Evolutionary conservation across 2,113 vertebrate genomes (phyloP), one percentile per base, ranked within the genome.

Genomic region (Microcebus jonahi): DNA sequence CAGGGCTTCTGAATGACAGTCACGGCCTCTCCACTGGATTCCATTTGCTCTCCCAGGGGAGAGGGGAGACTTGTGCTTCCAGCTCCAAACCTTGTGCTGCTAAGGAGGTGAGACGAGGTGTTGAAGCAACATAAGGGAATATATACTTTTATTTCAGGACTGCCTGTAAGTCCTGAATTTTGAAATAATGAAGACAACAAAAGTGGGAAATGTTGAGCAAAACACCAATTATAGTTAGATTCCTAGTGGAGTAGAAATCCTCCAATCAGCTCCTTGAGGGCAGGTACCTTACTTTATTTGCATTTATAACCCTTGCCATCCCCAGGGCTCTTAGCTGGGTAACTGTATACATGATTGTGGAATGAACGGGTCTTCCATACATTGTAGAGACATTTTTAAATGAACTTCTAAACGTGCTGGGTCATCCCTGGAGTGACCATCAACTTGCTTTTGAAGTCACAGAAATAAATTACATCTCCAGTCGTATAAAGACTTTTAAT

Each of bases 391-490:
- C 29, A 50, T 39, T 89, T 87, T 73, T 65, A 88, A 93, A 53
- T 75, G 83, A 29, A 45, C 25, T 77, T 85, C 27, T 94, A 82
- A 88, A 61, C 29, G 39, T 61, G 61, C 61, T 57, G 63, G 42
- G 77, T 36, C 81, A 67, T 79, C 63, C 90, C 83, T 65, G 67
- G 57, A 57, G 57, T 82, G 73, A 76, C 39, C 8, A 48, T 59
- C 45, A 75, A 34, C 82, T 83, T 94, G 85, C 23, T 95, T 96
- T 65, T 77, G 45, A 94, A 92, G 55, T 91, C 50, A 57, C 61
- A 76, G 68, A 71, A 96, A 88, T n/a, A 18, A 87, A 77, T 45
- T 23, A 3, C 45, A 39, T 81, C 61, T 84, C 68, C 34, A 77
- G 6, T 77, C 48, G 34, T 57, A 11, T 5, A 61, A 81, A 79